Conservation (phyloP, 2,113 vertebrate species). For the Labeo rohita region DNA sequence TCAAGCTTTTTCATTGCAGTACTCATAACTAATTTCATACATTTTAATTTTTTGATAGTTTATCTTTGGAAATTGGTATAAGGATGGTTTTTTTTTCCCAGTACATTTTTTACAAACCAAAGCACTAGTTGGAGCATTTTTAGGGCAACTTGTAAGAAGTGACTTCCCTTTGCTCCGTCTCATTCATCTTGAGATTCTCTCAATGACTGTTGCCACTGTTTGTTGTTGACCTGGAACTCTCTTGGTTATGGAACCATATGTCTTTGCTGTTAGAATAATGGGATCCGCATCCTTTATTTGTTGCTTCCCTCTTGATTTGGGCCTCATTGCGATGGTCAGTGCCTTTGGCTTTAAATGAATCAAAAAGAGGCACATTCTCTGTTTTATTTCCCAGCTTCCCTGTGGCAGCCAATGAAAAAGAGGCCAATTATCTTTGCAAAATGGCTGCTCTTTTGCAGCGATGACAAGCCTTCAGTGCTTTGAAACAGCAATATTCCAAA, state of each 20-base stretch:
- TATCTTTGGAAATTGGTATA: neutral
- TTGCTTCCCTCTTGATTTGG: slow-evolving; percentile 51
- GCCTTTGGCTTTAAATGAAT: slow-evolving; percentile 59
- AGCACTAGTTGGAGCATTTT: neutral
- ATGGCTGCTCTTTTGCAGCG: slow-evolving; percentile 57
- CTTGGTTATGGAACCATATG: slow-evolving; percentile 13
- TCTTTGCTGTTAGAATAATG: slow-evolving; percentile 17
- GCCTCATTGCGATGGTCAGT: slow-evolving; percentile 56
- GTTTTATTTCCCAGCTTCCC: slow-evolving; percentile 7
- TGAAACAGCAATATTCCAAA: slow-evolving; percentile 57
- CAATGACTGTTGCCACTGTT: neutral
- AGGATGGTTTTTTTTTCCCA: neutral
- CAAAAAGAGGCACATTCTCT: slow-evolving; percentile 44
- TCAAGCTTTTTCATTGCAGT: neutral
- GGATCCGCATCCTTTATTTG: slow-evolving; percentile 28
- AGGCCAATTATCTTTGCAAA: slow-evolving; percentile 72
- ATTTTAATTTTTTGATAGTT: neutral
- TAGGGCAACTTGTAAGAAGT: neutral
- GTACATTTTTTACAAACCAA: neutral
- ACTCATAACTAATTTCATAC: neutral
- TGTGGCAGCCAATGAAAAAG: slow-evolving; percentile 57
- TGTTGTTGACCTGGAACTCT: slow-evolving; percentile 22
- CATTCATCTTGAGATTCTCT: neutral
- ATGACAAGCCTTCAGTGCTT: slow-evolving; percentile 59
- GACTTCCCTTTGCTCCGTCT: neutral